phyloP scores from a whole-genome alignment of 2,888 invertebrate species.

The Cristatella mucedo region DNA sequence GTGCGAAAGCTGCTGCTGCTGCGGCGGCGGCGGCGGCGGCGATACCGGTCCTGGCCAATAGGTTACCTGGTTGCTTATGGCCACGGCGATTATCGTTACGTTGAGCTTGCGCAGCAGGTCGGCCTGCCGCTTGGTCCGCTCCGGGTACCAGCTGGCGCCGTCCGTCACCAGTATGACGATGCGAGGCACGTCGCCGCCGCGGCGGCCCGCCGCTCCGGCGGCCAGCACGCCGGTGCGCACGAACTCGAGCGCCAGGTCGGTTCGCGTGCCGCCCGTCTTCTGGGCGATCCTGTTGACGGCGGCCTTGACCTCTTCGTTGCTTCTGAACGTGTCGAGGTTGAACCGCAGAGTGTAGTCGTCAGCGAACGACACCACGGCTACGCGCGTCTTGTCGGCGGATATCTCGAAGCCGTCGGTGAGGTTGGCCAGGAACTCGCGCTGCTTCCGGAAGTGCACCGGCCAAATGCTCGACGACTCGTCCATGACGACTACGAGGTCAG shows the following conservation, averaged over 20 bases:
- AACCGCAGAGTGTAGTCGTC: constrained; percentile 5
- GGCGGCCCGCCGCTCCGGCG: background rate
- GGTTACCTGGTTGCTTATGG: constrained; percentile 5
- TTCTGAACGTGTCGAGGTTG: constrained; percentile 1
- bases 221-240: background rate
- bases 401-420: constrained; percentile 6
- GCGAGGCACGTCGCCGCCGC: constrained; percentile 3
- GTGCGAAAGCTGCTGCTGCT: too few species aligned
- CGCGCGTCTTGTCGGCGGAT: background rate
- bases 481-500: constrained; percentile 8
- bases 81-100: constrained; percentile 4
- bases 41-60: too few species aligned
- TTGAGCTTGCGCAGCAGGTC: background rate
- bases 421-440: constrained; percentile 1
- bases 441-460: constrained; percentile 2
- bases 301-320: background rate
- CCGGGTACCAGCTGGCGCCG: constrained; percentile 5
- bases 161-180: constrained; percentile 6
- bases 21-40: too few species aligned
- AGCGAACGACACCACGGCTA: constrained; percentile 3
- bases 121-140: constrained; percentile 3
- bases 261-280: constrained; percentile 4
- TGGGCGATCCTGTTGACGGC: constrained; percentile 5
- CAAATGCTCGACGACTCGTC: constrained; percentile 10
- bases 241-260: constrained; percentile 6